Evolutionary conservation across 1,140 invertebrate species (phyloP).

Genomic region (Periplaneta americana): DNA sequence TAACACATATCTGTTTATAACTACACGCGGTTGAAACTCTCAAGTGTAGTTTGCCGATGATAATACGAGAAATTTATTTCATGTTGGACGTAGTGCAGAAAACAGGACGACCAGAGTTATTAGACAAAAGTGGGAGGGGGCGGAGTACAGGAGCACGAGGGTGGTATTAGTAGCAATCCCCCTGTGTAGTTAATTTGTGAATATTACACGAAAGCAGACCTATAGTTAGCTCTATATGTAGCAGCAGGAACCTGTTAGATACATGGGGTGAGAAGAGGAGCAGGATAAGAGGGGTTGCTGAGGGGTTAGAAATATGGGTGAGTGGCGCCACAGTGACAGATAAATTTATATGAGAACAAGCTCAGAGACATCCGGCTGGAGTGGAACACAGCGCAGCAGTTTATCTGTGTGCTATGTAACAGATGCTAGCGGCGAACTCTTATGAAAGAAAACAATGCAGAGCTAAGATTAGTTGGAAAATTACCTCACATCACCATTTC

Average conservation of each 20-base stretch:
- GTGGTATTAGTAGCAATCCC: background rate
- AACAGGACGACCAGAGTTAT: background rate
- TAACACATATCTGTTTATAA: background rate
- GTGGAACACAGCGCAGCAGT: background rate
- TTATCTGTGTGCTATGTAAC: background rate
- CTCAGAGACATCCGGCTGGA: background rate
- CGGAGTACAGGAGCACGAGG: too few species aligned
- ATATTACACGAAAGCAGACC: background rate
- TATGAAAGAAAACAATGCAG: background rate
- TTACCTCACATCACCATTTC: background rate
- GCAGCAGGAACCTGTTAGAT: background rate
- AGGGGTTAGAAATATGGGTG: background rate
- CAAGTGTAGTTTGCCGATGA: background rate
- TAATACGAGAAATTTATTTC: background rate
- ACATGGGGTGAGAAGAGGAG: background rate
- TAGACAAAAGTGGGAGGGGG: background rate
- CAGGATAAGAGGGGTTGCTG: background rate
- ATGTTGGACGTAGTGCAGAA: background rate
- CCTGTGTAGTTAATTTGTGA: background rate
- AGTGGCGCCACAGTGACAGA: background rate
- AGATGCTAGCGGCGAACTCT: background rate
- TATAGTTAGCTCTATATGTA: background rate
- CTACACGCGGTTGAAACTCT: background rate
- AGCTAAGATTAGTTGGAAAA: background rate
- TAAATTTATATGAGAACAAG: background rate